Percentiles rank a stretch among this genome's conserved stretches.
These are phyloP conservation scores for Drosophila niveifrons DNA, from an alignment of 2,888 invertebrate genomes.

Conservation along the genomic window DNA sequence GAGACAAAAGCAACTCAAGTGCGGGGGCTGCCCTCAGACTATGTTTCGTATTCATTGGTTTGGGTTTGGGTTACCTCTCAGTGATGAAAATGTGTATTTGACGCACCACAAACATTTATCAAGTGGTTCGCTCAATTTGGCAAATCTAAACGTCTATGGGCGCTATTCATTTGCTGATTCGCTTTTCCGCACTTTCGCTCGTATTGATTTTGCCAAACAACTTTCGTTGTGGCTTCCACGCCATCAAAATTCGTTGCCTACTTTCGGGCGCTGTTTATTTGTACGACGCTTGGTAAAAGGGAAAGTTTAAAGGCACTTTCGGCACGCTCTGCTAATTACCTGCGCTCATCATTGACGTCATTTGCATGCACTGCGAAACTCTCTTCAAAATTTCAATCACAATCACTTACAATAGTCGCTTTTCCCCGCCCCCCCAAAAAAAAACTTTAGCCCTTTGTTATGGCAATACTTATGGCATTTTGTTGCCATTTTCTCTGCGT, in stretches of 20 bases:
- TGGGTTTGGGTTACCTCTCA: too few species aligned
- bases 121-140: slow-evolving; percentile 65
- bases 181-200: not conserved
- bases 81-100: slow-evolving; percentile 48
- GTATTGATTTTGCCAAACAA: slow-evolving; percentile 23
- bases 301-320: slow-evolving; percentile 38
- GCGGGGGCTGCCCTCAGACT: too few species aligned
- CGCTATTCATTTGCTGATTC: slow-evolving; percentile 41
- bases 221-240: not conserved
- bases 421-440: not conserved
- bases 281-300: slow-evolving; percentile 12
- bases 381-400: slow-evolving; percentile 55
- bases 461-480: slow-evolving; percentile 36
- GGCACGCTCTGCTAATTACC: slow-evolving; percentile 57
- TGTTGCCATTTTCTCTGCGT: slow-evolving; percentile 38
- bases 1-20: slow-evolving; percentile 8
- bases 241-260: slow-evolving; percentile 3
- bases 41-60: not conserved
- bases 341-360: slow-evolving; percentile 56
- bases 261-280: slow-evolving; percentile 25
- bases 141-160: slow-evolving; percentile 50
- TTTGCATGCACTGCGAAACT: slow-evolving; percentile 59
- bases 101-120: slow-evolving; percentile 59
- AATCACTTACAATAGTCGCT: slow-evolving; percentile 32
- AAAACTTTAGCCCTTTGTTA: slow-evolving; percentile 48